Base-by-base conservation (phyloP, 2,888 invertebrate genomes). In the Diaperis boleti region DNA sequence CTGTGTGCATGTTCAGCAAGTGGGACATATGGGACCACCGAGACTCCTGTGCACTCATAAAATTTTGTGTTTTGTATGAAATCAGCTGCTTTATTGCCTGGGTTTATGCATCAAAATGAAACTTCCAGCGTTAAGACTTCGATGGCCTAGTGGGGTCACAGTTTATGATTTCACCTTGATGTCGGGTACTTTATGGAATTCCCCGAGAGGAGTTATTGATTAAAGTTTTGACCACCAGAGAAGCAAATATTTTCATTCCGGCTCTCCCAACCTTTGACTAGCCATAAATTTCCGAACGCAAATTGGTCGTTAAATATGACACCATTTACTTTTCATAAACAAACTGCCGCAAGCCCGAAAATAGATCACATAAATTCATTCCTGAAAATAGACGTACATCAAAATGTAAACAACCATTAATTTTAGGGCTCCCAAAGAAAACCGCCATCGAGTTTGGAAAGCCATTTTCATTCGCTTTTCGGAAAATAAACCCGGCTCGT, bases 291-390 rank as follows among this genome's bases (percentile, higher is more conserved):
- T n/a, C n/a, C n/a, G n/a, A n/a, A n/a, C n/a, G n/a, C n/a, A n/a
- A n/a, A n/a, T n/a, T n/a, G n/a, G n/a, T n/a, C n/a, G n/a, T 52
- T 37, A 52, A 52, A 52, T 52, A 26, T 37, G 52, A 52, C 18
- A 35, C 49, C 33, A 31, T 49, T 49, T 50, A 33, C 33, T 33
- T 50, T 52, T 41, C 13, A 37, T 52, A 39, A 39, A 39, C 39
- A 52, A n/a, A 52, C 15, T 26, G 39, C 26, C 47, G 8, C 15
- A 8, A 8, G n/a, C 4, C 29, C 15, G 7, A 47, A 47, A 29
- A 29, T 47, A 47, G 31, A 47, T 1, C 2, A 14, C 31, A 14
- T 47, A 47, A 47, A 47, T 47, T 47, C 3, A 15, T 14, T 18
- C 2, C 26, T 13, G 2, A 13, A 29, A 47, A 47, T 39, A 26